Evolutionary conservation across 2,888 invertebrate species (phyloP).

Genomic region (Podabrus alpinus): DNA sequence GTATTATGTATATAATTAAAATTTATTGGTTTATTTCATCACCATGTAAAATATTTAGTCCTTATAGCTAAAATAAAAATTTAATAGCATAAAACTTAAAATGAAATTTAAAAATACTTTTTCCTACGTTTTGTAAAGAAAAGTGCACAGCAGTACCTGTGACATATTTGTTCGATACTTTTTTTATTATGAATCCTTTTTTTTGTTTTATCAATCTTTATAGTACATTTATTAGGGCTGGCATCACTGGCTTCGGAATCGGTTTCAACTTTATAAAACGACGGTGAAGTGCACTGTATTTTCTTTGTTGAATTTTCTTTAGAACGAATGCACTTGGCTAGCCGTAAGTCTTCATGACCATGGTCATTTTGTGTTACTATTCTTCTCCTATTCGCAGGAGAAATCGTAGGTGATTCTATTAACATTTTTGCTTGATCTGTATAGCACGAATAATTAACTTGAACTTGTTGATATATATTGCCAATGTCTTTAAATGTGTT

Average conservation of each 20-base stretch:
- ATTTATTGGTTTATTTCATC: too few species aligned
- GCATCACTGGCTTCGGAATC: background rate
- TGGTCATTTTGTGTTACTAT: background rate
- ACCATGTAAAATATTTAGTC: background rate
- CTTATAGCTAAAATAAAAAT: constrained; percentile 6
- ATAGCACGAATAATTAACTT: background rate
- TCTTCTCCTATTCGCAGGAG: background rate
- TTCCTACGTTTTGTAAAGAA: background rate
- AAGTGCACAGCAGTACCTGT: background rate
- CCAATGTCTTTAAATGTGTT: background rate
- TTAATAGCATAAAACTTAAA: background rate
- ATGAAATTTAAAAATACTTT: background rate
- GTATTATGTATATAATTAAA: too few species aligned
- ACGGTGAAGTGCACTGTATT: constrained; percentile 5
- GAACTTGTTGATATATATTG: background rate
- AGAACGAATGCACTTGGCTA: background rate
- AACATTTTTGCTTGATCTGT: background rate
- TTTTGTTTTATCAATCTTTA: background rate
- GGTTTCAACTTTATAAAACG: constrained; percentile 12
- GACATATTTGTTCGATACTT: background rate
- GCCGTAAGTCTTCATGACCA: background rate
- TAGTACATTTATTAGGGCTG: background rate
- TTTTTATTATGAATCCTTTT: background rate
- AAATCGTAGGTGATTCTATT: background rate
- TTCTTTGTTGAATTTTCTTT: constrained; percentile 4